Evolutionary conservation across 2,113 vertebrate genomes (phyloP).

Genomic region (Polypterus senegalus): DNA sequence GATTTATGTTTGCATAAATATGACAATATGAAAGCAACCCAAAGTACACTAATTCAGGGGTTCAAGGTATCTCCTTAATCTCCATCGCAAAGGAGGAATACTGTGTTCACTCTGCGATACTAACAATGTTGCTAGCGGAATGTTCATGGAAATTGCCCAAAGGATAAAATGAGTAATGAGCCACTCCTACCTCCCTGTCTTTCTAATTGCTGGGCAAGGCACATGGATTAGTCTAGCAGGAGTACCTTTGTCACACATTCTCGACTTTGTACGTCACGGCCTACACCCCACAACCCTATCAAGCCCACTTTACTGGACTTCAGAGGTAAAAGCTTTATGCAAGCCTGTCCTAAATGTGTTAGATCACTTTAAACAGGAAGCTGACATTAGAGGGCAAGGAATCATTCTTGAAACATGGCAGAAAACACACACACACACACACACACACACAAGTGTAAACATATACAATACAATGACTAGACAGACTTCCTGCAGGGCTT

Average conservation of each 20-base stretch:
- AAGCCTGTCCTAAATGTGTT: constrained; percentile 33
- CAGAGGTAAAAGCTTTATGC: constrained; percentile 18
- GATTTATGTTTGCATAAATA: neutral
- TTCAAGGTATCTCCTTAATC: too few relatives aligned
- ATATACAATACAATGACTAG: constrained; percentile 33
- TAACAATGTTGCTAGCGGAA: neutral
- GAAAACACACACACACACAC: constrained; percentile 39
- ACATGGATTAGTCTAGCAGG: constrained; percentile 35
- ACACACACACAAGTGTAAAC: too few relatives aligned
- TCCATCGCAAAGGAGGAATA: too few relatives aligned
- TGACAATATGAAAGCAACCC: neutral
- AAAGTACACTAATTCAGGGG: neutral
- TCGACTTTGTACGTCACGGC: constrained; percentile 16
- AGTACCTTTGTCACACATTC: constrained; percentile 44
- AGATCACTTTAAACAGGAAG: constrained; percentile 58
- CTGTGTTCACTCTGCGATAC: too few relatives aligned
- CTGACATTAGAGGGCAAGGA: constrained; percentile 51
- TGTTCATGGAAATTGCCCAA: neutral
- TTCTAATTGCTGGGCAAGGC: constrained; percentile 8
- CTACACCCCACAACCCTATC: too few relatives aligned
- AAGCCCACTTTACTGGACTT: too few relatives aligned
- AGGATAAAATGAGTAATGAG: neutral
- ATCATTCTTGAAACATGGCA: constrained; percentile 36
- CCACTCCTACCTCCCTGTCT: neutral
- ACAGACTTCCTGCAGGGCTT: constrained; percentile 40